Base-by-base conservation (phyloP, 2,888 invertebrate species). In the Melitaea athalia region DNA sequence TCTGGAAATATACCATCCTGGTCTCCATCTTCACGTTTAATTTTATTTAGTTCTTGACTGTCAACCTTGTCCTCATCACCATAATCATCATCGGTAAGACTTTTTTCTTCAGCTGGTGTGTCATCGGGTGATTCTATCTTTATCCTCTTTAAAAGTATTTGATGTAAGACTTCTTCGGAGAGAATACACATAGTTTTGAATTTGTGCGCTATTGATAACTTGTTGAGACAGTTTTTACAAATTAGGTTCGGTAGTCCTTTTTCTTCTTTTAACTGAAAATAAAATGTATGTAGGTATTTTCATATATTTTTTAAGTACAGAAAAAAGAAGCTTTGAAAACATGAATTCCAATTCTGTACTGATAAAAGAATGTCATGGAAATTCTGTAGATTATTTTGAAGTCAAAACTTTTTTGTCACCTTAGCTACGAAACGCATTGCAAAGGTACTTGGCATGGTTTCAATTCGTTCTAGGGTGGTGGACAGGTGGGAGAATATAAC, bases 131-230 rank as follows among this genome's bases (percentile, higher is more conserved):
- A 8, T 49, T 83, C 81, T 5, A 55, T 55, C 68, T 83, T 84
- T 2, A 83, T 78, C 5, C 55, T 53, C 0, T 59, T 47, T 2
- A 63, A 17, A 0, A 77, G 5, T 1, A 79, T 15, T 11, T 79
- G 82, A 4, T 66, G 77, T 33, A 83, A 79, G 0, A 76, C 76
- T 8, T 81, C 70, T 0, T 85, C 80, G 0, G 85, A 77, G 0
- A 77, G 49, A 5, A 87, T 45, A 49, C 84, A 87, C 4, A 77
- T 74, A 0, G 74, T 78, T 76, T 87, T 87, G 67, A 87, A 87
- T 59, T 80, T 81, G 55, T 80, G 69, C 0, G 87, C 84, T 1
- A 79, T 62, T 0, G 78, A 71, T 3, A 87, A 71, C 15, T 84
- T 76, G 4, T 73, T 63, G 0, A 79, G 67, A 24, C 87, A 87